Evolutionary conservation across 2,888 invertebrate species (phyloP), one percentile per base, ranked within the genome.

Genomic region (Dendrolimus houi): DNA sequence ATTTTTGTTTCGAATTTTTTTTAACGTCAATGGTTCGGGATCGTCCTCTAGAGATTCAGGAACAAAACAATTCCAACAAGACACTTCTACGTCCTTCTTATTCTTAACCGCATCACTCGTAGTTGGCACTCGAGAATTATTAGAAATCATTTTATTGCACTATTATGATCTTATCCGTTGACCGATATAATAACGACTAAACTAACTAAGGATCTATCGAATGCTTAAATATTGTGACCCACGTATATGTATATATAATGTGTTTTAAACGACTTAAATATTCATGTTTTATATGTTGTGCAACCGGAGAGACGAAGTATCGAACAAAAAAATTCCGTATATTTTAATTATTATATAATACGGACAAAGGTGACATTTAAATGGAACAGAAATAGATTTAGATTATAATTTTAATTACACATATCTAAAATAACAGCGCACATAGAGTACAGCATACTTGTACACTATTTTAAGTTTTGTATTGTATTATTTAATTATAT

Each of bases 61-160:
- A 41, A 70, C 68, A 57, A 87, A 79, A 74, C 88, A 88, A 70
- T 86, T 86, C 85, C 86, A 87, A 63, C 88, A 87, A 53, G 81
- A 79, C 59, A 78, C 69, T 57, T 83, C 83, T 54, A 60, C 70
- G 52, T 71, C 68, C 53, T 69, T 70, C 61, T 69, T 70, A 54
- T 64, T 67, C 57, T 59, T 65, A 55, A 64, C 71, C 54, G 63
- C 66, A 65, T 64, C 59, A 56, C 66, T 64, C 59, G 66, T 67
- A 57, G 61, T 63, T 68, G 60, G 58, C 65, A 67, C 62, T 61
- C 12, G 9, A 59, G 52, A 58, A 60, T 64, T 64, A 55, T 66
- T 66, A 57, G 65, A 61, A 52, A 58, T 62, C 71, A 73, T 75
- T 60, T 57, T 57, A 52, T 56, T 57, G 29, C 57, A 57, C 61